Evolutionary conservation across 1,140 invertebrate genomes (phyloP).

Genomic region (Onthophagus taurus): DNA sequence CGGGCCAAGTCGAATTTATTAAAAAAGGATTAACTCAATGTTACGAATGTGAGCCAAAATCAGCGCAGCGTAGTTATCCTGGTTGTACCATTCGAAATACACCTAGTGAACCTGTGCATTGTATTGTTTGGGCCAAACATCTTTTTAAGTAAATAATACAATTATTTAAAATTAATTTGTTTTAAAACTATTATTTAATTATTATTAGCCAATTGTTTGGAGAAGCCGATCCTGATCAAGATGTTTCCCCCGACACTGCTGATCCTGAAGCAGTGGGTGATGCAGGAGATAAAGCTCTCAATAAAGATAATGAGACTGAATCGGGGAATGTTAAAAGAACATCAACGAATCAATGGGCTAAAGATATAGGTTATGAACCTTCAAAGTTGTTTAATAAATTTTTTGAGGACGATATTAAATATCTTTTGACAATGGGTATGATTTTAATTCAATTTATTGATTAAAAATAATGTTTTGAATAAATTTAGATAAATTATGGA

Average conservation of each 20-base stretch:
- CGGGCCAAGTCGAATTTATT: conserved; percentile 85
- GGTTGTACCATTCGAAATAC: conserved; percentile 99
- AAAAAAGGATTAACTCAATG: conserved; percentile 87
- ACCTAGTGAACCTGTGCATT: conserved; percentile 98
- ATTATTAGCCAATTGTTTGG: conserved; percentile 88
- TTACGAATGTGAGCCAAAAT: conserved; percentile 93
- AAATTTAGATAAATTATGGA: conserved; percentile 76
- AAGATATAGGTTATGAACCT: conserved; percentile 72
- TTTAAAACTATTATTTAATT: conserved; percentile 1
- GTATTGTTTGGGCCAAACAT: conserved; percentile 99
- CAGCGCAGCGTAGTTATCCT: conserved; percentile 86
- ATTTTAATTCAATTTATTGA: conserved; percentile 9
- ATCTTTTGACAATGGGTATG: conserved; percentile 77
- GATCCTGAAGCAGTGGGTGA: conserved; percentile 72
- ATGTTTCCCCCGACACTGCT: conserved; percentile 94
- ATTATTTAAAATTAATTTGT: neutral
- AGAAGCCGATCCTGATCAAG: conserved; percentile 90
- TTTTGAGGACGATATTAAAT: conserved; percentile 93
- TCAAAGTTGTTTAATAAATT: conserved; percentile 79
- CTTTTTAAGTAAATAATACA: conserved; percentile 81
- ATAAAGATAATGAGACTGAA: conserved; percentile 30
- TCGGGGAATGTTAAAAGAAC: conserved; percentile 65
- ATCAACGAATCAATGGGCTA: conserved; percentile 88
- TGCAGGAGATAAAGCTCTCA: conserved; percentile 39
- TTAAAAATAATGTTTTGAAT: conserved; percentile 7